A percentile compares a stretch with the other conserved stretches of the same genome.
Evolutionary conservation across 1,140 invertebrate genomes (phyloP).

Genomic region (Coptotermes formosanus): DNA sequence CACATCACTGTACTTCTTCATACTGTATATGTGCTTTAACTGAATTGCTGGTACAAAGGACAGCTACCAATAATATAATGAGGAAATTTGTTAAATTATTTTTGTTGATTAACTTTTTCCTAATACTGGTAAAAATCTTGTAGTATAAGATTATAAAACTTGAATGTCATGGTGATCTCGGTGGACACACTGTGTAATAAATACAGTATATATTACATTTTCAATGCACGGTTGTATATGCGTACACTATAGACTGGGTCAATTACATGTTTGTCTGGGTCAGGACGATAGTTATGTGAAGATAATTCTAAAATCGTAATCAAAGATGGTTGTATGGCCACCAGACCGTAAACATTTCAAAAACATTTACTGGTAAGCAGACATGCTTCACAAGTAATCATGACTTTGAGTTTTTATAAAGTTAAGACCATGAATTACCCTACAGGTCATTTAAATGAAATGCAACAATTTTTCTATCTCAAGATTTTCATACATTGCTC

Average conservation of each 20-base stretch:
- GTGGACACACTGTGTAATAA: background rate
- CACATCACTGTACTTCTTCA: background rate
- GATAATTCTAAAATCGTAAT: background rate
- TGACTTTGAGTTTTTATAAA: background rate
- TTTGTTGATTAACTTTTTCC: conserved; percentile 6
- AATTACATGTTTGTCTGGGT: conserved; percentile 5
- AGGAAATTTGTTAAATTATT: conserved; percentile 15
- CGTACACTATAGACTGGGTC: conserved; percentile 8
- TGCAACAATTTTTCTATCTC: conserved; percentile 19
- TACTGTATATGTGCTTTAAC: conserved; percentile 10
- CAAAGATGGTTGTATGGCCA: background rate
- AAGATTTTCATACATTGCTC: conserved; percentile 19
- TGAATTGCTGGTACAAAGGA: background rate
- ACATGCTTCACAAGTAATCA: background rate
- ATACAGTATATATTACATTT: background rate
- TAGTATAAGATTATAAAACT: background rate
- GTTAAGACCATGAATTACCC: background rate
- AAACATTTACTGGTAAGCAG: background rate
- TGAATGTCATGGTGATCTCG: background rate
- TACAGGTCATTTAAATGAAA: background rate
- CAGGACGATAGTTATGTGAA: background rate
- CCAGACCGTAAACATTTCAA: background rate
- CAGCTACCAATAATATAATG: background rate
- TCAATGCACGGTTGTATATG: background rate
- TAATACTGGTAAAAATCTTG: background rate